Base-by-base conservation (phyloP, 1,140 invertebrate genomes). In the Lethrus apterus region DNA sequence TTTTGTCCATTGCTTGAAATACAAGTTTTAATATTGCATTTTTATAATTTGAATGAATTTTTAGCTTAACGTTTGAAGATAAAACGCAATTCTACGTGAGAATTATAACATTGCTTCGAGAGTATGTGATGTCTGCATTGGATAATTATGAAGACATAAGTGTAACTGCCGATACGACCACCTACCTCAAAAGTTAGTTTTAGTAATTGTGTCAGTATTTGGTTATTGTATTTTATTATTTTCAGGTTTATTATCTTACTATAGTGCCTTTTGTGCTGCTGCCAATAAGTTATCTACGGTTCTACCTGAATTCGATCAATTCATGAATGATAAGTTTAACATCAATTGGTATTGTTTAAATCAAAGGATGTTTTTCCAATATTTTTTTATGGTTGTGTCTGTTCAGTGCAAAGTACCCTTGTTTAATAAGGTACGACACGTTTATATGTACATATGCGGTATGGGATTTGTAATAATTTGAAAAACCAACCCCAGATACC, bases 261-360 rank as follows among this genome's bases (percentile, higher is more conserved):
- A 52, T 17, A 43, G 41, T 44, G 45, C 50, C 32, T 52, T 52
- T 30, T 52, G 46, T 48, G 34, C 41, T n/a, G 50, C 50, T 23
- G 50, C 50, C 18, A 41, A 24, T 38, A 52, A 40, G 18, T 17
- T 52, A 30, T 26, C 46, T 2, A 19, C 41, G 1, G 34, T 44
- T n/a, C 11, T 52, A 31, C 41, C 46, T 13, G 38, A 52, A 35
- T 44, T 52, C 11, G 42, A 52, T 31, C 18, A 38, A 15, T 41
- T 52, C 18, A 30, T 52, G n/a, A 48, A 38, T 33, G 30, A 52
- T 24, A 34, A 35, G 35, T 52, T 48, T 17, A 36, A 36, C 8
- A 40, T 52, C 19, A 52, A 40, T 44, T 52, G 46, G 33, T 29
- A 36, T 34, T 41, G 44, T 17, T 23, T 52, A n/a, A 43, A 52